Conservation (phyloP, 2,888 invertebrate species). For the Cylindroiulus punctatus region DNA sequence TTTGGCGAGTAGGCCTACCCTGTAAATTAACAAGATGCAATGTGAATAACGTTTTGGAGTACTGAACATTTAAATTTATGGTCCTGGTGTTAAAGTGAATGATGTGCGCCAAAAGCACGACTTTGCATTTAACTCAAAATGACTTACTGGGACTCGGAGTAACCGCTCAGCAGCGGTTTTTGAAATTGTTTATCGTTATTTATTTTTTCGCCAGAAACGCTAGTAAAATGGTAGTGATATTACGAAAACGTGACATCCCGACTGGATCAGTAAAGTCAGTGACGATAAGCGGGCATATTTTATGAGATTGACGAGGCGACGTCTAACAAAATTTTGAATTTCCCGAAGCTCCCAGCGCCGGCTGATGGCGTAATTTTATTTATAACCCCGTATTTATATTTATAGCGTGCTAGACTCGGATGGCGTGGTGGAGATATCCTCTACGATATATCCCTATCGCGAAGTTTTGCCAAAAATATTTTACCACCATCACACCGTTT, state of each 20-base stretch:
- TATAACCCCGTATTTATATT: constrained; percentile 23
- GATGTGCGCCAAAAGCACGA: too few species aligned
- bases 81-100: too few species aligned
- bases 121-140: too few species aligned
- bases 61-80: too few species aligned
- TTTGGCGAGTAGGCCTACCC: too few species aligned
- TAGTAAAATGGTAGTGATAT: not conserved
- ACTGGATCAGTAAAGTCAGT: not conserved
- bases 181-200: not conserved
- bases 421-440: not conserved
- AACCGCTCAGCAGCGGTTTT: not conserved
- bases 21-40: too few species aligned
- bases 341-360: not conserved
- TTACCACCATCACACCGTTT: too few species aligned
- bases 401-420: not conserved
- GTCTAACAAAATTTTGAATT: not conserved
- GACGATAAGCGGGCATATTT: constrained; percentile 4
- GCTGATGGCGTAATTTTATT: constrained; percentile 32
- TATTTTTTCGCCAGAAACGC: not conserved
- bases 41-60: too few species aligned
- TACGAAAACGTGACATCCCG: not conserved
- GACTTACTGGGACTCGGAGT: too few species aligned
- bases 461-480: too few species aligned
- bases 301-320: not conserved
- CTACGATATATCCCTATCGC: too few species aligned